Evolutionary conservation across 2,797 vertebrate species (phyloP), one percentile per base, ranked within the genome.

Genomic region (Lophius americanus): DNA sequence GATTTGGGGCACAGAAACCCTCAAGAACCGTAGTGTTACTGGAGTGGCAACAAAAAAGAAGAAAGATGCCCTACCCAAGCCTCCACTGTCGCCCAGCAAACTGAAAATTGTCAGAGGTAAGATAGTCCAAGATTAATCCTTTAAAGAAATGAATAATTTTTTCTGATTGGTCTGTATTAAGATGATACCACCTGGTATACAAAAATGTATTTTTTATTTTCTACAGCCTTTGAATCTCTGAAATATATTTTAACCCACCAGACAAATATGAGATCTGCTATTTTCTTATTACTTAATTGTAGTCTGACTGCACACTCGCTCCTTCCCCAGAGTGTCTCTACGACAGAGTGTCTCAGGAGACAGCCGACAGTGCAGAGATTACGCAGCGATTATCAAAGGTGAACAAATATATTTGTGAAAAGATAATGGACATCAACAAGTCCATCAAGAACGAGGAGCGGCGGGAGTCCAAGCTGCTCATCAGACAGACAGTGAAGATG

Each of bases 401-500:
- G 94, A 99, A 99, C 96, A 99, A 99, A 92, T 99, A 99, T 94
- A 99, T 99, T 95, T 99, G 98, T 93, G 98, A 99, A 94, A 99
- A 99, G 93, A 99, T 99, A 84, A 99, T 99, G 98, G 98, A 99
- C 94, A 99, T 99, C 95, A 99, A 99, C 95, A 99, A 99, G 92
- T 99, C 98, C 78, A 99, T 97, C 95, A 99, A 99, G 95, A 99
- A 99, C 60, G 98, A 99, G 94, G 98, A 99, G 92, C 94, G 96
- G 75, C 95, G 97, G 88, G 98, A 99, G 91, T 98, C 98, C 88
- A 99, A 98, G 93, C 93, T 95, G 81, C 93, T 95, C 71, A 94
- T 95, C 85, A 90, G 93, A 88, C 94, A 95, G 88, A 94, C 94
- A 43, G 94, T 95, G 79, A 95, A 95, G 90, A 94, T 94, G 93